phyloP scores from a whole-genome alignment of 2,113 vertebrate genomes.

The Rhegmatorhina hoffmannsi region DNA sequence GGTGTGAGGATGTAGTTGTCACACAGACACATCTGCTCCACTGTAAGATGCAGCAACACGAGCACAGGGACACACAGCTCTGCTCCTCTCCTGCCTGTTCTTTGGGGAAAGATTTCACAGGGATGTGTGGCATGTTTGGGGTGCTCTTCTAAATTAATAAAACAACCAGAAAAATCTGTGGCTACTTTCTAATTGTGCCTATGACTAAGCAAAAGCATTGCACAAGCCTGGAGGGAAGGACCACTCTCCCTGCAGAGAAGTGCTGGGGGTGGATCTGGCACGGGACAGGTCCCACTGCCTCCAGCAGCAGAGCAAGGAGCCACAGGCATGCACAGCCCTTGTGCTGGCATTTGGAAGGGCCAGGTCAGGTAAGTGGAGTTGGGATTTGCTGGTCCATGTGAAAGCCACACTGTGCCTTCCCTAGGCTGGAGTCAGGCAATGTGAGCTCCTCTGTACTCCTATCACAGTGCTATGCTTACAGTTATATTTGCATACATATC shows the following conservation, averaged over 20 bases:
- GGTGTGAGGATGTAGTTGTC: background rate
- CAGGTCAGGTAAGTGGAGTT: background rate
- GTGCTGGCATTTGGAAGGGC: background rate
- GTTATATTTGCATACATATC: background rate
- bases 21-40: background rate
- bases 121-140: background rate
- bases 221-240: background rate
- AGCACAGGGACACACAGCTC: background rate
- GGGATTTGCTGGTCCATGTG: rapidly evolving
- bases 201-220: background rate
- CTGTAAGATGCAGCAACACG: background rate
- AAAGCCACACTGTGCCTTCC: background rate
- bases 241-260: background rate
- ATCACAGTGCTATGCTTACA: rapidly evolving
- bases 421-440: rapidly evolving
- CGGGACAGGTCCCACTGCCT: rapidly evolving
- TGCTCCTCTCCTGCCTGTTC: background rate
- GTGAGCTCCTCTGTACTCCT: background rate
- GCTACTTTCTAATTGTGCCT: background rate
- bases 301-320: background rate
- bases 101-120: background rate
- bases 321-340: background rate
- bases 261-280: rapidly evolving
- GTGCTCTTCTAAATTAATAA: background rate
- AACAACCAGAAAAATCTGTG: background rate